Percentiles rank a stretch among this genome's conserved stretches.
These are phyloP conservation scores for Idaea aversata DNA, from an alignment of 2,888 invertebrate species.

Conservation along the genomic window DNA sequence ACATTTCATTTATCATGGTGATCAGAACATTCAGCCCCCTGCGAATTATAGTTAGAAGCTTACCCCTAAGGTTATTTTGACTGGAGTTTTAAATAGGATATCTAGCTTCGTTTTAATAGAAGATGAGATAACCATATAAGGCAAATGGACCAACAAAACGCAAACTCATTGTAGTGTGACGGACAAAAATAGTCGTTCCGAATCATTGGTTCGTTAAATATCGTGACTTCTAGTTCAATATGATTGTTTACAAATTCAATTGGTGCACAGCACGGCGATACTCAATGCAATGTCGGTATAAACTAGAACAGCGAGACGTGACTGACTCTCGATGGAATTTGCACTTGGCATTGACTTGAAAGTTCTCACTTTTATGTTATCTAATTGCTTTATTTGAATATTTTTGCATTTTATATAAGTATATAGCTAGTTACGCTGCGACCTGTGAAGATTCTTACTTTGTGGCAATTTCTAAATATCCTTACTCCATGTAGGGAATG, in stretches of 20 bases:
- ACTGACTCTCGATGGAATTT: background rate
- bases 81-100: no score
- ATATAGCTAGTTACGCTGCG: no score
- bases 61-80: no score
- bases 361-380: background rate
- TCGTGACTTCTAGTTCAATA: slow-evolving; percentile 18
- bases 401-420: background rate
- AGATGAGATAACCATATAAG: slow-evolving; percentile 2
- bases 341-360: background rate
- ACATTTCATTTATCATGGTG: no score
- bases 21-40: no score
- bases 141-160: slow-evolving; percentile 2
- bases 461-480: no score
- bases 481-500: no score
- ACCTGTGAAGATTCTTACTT: no score
- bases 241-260: slow-evolving; percentile 23
- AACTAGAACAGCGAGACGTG: slow-evolving; percentile 9
- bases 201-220: slow-evolving; percentile 17
- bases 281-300: background rate
- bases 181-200: background rate
- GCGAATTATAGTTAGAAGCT: no score
- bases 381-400: background rate
- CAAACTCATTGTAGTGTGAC: background rate
- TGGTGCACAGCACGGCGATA: background rate
- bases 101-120: background rate